Evolutionary conservation across 64 coral and sea anemone genomes (phyloP), one percentile per base, ranked within the genome.

Genomic region (Exaiptasia diaphana): DNA sequence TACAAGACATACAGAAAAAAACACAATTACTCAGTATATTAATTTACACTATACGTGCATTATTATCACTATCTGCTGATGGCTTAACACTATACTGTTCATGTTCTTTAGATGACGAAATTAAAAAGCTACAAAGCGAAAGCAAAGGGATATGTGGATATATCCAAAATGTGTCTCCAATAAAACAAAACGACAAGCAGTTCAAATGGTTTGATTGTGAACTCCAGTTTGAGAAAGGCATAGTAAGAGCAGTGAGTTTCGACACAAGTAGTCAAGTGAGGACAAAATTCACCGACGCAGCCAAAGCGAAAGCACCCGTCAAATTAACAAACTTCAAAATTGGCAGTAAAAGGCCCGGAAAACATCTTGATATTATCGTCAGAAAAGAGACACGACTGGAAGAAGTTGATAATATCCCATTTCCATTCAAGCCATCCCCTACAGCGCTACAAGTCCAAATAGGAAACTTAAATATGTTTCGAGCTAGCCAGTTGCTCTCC

Each of bases 161-260:
- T 62, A 62, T 62, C 57, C 80, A 70, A 32, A 44, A 83, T 71
- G 80, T 83, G 13, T 83, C 80, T 41, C 64, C 80, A 35, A 83
- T 83, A 31, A 83, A 80, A 64, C 37, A 83, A 72, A 83, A 71
- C 65, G 48, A 52, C 45, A 83, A 68, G 49, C 33, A 68, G 43
- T 41, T 69, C 79, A 70, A 68, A 83, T 71, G 68, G 55, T 72
- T 83, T 33, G 50, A 83, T 57, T 44, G 46, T 58, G 65, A 84
- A 28, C 37, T 84, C 32, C 81, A 73, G 27, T 22, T 73, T 43
- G 25, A 73, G 73, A 34, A 71, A 72, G 81, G 50, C 48, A 46
- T 72, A 65, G 65, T 72, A 18, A 84, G 67, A 60, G 68, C 64
- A 54, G 81, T 84, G 30, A 54, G 81, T 72, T 73, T 84, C 64